These are phyloP conservation scores for Electrophaes corylata DNA, from an alignment of 2,888 invertebrate genomes.

Conservation along the genomic window DNA sequence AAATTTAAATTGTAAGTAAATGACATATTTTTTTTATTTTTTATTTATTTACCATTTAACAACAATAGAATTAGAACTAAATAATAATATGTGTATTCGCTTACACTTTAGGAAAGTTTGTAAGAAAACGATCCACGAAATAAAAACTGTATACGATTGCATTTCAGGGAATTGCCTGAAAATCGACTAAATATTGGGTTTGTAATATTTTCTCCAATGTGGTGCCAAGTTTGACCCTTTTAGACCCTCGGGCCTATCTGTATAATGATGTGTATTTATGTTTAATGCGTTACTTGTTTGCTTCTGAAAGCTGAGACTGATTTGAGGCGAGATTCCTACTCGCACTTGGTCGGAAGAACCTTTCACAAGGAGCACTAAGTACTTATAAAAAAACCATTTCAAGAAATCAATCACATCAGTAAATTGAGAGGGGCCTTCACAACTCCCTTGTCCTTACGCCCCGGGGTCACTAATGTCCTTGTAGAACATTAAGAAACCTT, in stretches of 20 bases:
- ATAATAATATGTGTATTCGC: too few species aligned
- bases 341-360: too few species aligned
- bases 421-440: conserved; percentile 47
- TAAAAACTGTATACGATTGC: conserved; percentile 64
- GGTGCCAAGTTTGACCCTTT: conserved; percentile 43
- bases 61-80: too few species aligned
- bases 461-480: conserved; percentile 70
- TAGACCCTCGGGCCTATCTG: conserved; percentile 21
- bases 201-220: conserved; percentile 47
- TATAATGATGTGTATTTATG: conserved; percentile 36
- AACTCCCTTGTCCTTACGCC: conserved; percentile 63
- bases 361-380: too few species aligned
- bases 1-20: too few species aligned
- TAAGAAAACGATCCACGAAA: conserved; percentile 47
- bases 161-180: conserved; percentile 55
- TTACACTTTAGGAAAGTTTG: conserved; percentile 42
- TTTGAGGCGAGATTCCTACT: too few species aligned
- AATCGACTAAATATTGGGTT: conserved; percentile 48
- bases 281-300: conserved; percentile 36
- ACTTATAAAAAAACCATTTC: too few species aligned
- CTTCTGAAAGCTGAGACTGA: background rate
- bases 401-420: conserved; percentile 50
- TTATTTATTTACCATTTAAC: too few species aligned
- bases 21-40: too few species aligned
- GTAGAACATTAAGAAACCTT: conserved; percentile 69